Evolutionary conservation across 2,113 vertebrate species (phyloP).

Genomic region (Perognathus longimembris): DNA sequence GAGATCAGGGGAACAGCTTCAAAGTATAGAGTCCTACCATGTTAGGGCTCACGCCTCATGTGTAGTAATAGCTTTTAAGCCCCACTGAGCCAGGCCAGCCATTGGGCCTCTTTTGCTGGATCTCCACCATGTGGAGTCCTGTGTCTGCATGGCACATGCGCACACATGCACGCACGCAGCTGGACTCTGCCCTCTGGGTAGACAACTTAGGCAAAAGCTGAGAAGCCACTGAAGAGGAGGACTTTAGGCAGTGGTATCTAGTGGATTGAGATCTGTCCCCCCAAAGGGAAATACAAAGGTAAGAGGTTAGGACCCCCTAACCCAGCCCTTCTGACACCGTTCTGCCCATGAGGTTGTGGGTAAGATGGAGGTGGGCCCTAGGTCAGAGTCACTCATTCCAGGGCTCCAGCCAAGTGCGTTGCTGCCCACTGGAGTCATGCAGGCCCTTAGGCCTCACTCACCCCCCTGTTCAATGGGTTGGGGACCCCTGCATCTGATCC

Average conservation of each 20-base stretch:
- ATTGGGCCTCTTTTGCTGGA: neutral
- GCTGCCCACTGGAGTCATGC: neutral
- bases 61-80: neutral
- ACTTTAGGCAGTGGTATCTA: neutral
- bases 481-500: neutral
- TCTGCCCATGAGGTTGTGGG: neutral
- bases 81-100: neutral
- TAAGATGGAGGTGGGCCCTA: neutral
- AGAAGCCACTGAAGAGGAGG: neutral
- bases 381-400: neutral
- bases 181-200: neutral
- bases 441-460: neutral
- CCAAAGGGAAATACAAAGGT: neutral
- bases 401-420: neutral
- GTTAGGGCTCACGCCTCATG: neutral
- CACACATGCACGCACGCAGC: neutral
- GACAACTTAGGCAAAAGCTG: neutral
- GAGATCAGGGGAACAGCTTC: neutral
- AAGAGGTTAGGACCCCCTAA: neutral
- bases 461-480: neutral
- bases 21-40: neutral
- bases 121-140: fast-evolving
- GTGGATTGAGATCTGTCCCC: neutral
- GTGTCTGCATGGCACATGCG: neutral
- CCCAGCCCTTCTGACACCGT: neutral